These are phyloP conservation scores for Forbesichthys agassizii DNA, from an alignment of 2,113 vertebrate species.

Conservation along the genomic window DNA sequence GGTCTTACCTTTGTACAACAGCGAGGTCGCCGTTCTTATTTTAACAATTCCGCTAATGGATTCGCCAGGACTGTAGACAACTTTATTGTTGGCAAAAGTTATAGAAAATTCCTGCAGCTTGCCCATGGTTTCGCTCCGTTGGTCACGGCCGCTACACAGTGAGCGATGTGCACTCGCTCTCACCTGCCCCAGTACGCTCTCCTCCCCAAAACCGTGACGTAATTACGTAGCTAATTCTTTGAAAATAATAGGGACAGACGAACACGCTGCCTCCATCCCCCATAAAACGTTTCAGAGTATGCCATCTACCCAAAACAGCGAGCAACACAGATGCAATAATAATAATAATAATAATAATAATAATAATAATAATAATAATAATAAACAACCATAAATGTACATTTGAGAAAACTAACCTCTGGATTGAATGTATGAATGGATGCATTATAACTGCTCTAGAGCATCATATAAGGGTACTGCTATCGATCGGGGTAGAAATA, in stretches of 20 bases:
- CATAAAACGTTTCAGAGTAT: too few relatives aligned
- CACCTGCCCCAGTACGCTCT: slow-evolving; percentile 47
- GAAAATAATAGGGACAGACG: neutral
- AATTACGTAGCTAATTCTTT: slow-evolving; percentile 10
- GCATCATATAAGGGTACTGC: too few relatives aligned
- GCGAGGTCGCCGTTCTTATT: slow-evolving; percentile 78
- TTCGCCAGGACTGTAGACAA: slow-evolving; percentile 91
- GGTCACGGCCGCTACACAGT: slow-evolving; percentile 25
- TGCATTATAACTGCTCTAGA: too few relatives aligned
- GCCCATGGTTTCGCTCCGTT: slow-evolving; percentile 78
- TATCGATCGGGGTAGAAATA: too few relatives aligned
- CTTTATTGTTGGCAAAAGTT: slow-evolving; percentile 85
- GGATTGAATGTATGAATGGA: neutral
- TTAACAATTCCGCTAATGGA: slow-evolving; percentile 85
- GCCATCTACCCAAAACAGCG: too few relatives aligned
- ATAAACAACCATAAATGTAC: too few relatives aligned
- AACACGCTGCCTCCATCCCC: neutral
- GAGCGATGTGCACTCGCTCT: slow-evolving; percentile 26
- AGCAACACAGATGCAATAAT: too few relatives aligned
- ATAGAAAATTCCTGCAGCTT: slow-evolving; percentile 93
- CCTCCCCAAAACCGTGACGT: slow-evolving; percentile 46
- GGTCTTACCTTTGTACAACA: slow-evolving; percentile 87
- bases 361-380: too few relatives aligned
- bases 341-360: too few relatives aligned
- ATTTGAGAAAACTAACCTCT: neutral